A percentile compares a stretch with the other conserved stretches of the same genome.
phyloP scores from a whole-genome alignment of 2,113 vertebrate genomes.

The Hipposideros armiger region DNA sequence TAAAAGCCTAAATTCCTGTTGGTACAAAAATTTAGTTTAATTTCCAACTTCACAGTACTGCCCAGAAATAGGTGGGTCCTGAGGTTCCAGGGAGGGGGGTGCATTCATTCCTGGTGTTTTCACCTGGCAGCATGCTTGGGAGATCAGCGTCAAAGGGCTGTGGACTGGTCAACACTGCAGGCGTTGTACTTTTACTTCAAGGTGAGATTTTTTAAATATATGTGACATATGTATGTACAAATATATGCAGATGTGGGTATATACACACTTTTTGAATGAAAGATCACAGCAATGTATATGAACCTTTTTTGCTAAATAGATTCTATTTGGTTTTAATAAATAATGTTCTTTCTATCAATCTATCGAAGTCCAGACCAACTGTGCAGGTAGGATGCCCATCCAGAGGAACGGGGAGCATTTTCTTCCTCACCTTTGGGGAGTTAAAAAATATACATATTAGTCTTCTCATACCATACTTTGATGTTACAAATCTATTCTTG shows the following conservation, averaged over 20 bases:
- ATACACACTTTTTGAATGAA: constrained; percentile 10
- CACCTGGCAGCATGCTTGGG: background rate
- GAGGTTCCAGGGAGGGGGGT: background rate
- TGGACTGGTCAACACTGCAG: background rate
- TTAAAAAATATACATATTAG: constrained; percentile 20
- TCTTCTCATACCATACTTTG: background rate
- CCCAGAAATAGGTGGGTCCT: background rate
- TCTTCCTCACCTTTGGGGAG: constrained; percentile 93
- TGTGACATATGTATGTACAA: background rate
- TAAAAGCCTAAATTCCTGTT: constrained; percentile 56
- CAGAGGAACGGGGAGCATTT: constrained; percentile 89
- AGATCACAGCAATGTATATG: background rate
- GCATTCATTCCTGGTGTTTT: background rate
- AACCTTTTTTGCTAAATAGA: constrained; percentile 34
- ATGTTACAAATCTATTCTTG: background rate
- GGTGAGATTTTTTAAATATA: background rate
- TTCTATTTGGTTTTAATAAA: constrained; percentile 44
- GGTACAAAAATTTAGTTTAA: constrained; percentile 46
- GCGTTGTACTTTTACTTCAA: background rate
- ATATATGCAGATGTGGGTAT: background rate
- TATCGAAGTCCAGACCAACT: constrained; percentile 99
- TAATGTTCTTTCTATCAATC: constrained; percentile 46
- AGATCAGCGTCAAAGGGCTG: background rate
- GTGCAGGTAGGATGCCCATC: constrained; percentile 98
- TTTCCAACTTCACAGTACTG: constrained; percentile 62